Percentiles rank a stretch among this genome's conserved stretches.
phyloP scores from a whole-genome alignment of 92 coral and sea anemone genomes.

The Porites lobata region DNA sequence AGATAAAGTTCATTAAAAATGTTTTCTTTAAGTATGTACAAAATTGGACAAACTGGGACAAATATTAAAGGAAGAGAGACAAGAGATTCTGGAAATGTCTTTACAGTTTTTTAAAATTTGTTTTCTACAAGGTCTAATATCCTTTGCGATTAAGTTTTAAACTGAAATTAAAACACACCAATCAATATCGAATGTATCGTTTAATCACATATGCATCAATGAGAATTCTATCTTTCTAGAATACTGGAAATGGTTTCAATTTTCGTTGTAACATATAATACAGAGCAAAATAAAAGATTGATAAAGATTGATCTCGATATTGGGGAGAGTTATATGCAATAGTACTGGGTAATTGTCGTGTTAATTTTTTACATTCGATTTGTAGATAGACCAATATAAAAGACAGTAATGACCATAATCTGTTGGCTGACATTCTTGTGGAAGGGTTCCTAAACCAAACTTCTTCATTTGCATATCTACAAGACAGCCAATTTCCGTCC shows the following conservation, averaged over 20 bases:
- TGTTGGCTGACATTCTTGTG: constrained; percentile 1
- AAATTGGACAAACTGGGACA: too few species aligned
- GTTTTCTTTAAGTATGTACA: too few species aligned
- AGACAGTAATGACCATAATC: background rate
- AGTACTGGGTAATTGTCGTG: background rate
- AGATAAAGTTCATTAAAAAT: too few species aligned
- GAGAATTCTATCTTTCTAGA: background rate
- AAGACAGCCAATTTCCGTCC: constrained; percentile 16
- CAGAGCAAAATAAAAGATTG: background rate
- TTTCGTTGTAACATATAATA: background rate
- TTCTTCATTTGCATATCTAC: constrained; percentile 31
- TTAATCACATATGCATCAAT: background rate
- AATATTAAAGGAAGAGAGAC: too few species aligned
- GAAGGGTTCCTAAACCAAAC: background rate
- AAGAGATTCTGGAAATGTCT: too few species aligned
- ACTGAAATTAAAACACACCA: background rate
- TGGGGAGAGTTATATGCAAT: background rate
- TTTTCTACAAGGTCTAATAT: background rate
- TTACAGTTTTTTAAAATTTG: too few species aligned
- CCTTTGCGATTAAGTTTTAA: background rate
- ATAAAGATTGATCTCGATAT: background rate
- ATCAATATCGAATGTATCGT: background rate
- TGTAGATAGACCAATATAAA: constrained; percentile 1
- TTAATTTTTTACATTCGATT: background rate
- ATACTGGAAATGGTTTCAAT: background rate